A percentile compares a stretch with the other conserved stretches of the same genome.
phyloP scores from a whole-genome alignment of 2,797 vertebrate genomes.

The Gambusia yucatana region DNA sequence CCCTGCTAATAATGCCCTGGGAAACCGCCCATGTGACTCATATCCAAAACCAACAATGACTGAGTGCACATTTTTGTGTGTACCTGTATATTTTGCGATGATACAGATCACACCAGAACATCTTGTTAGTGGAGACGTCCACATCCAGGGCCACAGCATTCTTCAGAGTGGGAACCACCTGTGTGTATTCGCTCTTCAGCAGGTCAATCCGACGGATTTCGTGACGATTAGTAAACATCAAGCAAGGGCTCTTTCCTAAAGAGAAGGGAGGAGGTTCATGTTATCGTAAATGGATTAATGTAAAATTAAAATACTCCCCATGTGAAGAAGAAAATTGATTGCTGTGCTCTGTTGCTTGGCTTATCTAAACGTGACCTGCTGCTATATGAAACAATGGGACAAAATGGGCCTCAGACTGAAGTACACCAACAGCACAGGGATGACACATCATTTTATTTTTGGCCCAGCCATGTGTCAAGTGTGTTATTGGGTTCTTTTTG shows the following conservation, averaged over 20 bases:
- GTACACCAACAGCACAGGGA: conserved; percentile 7
- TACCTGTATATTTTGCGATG: conserved; percentile 98
- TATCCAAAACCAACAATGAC: background rate
- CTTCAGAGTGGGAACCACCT: conserved; percentile 94
- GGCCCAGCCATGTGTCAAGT: conserved; percentile 23
- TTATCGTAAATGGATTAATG: background rate
- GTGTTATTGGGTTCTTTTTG: conserved; percentile 32
- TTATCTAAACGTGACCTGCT: conserved; percentile 15
- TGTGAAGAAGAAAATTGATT: conserved; percentile 5
- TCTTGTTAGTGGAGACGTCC: conserved; percentile 93
- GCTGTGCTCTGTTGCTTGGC: background rate
- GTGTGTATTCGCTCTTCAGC: conserved; percentile 91
- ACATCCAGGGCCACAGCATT: conserved; percentile 96
- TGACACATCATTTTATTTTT: conserved; percentile 58
- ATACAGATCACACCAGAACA: conserved; percentile 98
- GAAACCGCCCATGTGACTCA: background rate
- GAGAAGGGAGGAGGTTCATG: conserved; percentile 2
- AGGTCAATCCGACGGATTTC: conserved; percentile 95
- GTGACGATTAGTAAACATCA: conserved; percentile 97
- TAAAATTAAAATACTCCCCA: background rate
- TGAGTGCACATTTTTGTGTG: background rate
- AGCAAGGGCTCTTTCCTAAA: conserved; percentile 90
- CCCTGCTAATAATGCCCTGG: background rate
- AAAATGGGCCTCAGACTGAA: conserved; percentile 18
- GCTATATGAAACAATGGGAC: conserved; percentile 12